Evolutionary conservation across 2,797 vertebrate species (phyloP), one percentile per base, ranked within the genome.

Genomic region (Sternotherus odoratus): DNA sequence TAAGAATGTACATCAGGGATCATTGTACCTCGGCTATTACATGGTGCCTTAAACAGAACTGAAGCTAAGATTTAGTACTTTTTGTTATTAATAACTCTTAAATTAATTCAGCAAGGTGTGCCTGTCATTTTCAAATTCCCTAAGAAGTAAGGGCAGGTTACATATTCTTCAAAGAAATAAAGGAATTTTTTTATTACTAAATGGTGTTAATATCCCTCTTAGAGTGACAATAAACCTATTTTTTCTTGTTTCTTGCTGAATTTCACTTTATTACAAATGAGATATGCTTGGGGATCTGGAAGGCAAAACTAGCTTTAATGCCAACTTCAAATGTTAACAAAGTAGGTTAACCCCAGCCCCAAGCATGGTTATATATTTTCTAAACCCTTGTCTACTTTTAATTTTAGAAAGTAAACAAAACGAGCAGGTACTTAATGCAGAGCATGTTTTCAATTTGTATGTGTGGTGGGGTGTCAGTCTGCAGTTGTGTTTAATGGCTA

Each of bases 1-100:
- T 99, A 99, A 99, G 99, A 99, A 99, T 98, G 99, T 99, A 99
- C 99, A 99, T 99, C 99, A 99, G 99, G 99, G 99, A 99, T 99
- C 99, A 98, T 98, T 98, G 99, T 99, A 99, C 99, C 99, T 99
- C 99, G 99, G 99, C 99, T 99, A 99, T 99, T 99, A 99, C 98
- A 98, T 99, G 99, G 99, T 99, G 99, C 99, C 99, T 99, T 99
- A 99, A 99, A 98, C 97, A 98, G 98, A 98, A 98, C 98, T 98
- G 98, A 98, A 98, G 97, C 98, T 98, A 98, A 98, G 98, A 97
- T 96, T 98, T 97, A 98, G 96, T 98, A 97, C 95, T 96, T 97
- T 97, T 97, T 98, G 97, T 98, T 98, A 97, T 97, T 97, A 98
- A 95, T 96, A 97, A 98, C 94, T 97, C 97, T 97, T 97, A 97